Conservation (phyloP, 2,113 vertebrate species). For the Pristiophorus japonicus region DNA sequence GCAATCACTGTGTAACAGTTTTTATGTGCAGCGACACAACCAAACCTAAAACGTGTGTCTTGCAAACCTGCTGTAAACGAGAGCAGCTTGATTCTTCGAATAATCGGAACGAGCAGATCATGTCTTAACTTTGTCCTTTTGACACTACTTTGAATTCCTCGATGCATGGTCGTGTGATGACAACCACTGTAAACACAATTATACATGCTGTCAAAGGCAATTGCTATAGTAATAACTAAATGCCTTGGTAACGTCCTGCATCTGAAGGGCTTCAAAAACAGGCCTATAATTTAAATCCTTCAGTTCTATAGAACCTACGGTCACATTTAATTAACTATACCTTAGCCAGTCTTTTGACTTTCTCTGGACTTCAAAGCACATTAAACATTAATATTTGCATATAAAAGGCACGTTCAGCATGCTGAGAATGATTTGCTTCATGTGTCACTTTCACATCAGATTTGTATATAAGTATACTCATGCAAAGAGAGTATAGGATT, state of each 20-base stretch:
- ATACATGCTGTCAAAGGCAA: not conserved
- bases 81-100: not conserved
- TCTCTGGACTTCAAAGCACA: not conserved
- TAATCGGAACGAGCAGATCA: not conserved
- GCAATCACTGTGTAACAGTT: not conserved
- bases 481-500: not conserved
- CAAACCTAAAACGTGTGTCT: not conserved
- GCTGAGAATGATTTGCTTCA: not conserved
- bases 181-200: not conserved
- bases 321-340: not conserved
- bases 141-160: not conserved
- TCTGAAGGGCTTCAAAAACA: not conserved
- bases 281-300: not conserved
- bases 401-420: not conserved
- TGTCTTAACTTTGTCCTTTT: not conserved
- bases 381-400: not conserved
- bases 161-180: not conserved
- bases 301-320: not conserved
- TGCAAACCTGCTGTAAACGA: not conserved
- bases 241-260: slow-evolving; percentile 7
- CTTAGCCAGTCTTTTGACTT: not conserved
- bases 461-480: not conserved
- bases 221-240: slow-evolving; percentile 3
- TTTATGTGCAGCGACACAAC: not conserved
- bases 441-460: not conserved